A percentile compares a stretch with the other conserved stretches of the same genome.
phyloP scores from a whole-genome alignment of 2,888 invertebrate species.

The Diarsia dahlii region DNA sequence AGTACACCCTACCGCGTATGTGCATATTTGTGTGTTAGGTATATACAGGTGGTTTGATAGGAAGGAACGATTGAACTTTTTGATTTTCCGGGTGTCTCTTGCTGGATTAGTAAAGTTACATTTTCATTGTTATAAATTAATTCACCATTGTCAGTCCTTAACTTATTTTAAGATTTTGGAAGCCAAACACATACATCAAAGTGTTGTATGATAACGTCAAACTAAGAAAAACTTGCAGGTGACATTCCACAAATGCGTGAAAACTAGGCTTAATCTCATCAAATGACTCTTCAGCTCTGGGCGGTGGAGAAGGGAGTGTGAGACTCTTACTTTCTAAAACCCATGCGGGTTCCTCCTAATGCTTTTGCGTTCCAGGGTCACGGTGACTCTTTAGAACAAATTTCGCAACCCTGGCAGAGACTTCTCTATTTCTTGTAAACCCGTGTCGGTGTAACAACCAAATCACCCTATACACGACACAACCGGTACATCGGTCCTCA shows the following conservation, averaged over 20 bases:
- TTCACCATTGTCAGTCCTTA: too few species aligned
- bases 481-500: constrained; percentile 40
- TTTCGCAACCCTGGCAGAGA: too few species aligned
- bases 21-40: background rate
- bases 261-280: background rate
- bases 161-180: background rate
- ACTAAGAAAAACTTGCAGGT: background rate
- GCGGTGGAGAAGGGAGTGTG: too few species aligned
- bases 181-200: background rate
- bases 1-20: background rate
- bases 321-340: too few species aligned
- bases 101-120: background rate
- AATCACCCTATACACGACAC: constrained; percentile 14
- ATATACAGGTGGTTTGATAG: background rate
- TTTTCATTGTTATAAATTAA: background rate
- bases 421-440: background rate
- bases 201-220: background rate
- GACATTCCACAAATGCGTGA: background rate
- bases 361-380: too few species aligned
- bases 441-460: background rate
- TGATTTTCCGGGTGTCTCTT: background rate
- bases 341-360: too few species aligned
- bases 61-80: background rate
- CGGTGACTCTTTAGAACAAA: too few species aligned
- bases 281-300: too few species aligned